A percentile compares a stretch with the other conserved stretches of the same genome.
phyloP scores from a whole-genome alignment of 1,140 invertebrate genomes.

The Drosophila eugracilis region DNA sequence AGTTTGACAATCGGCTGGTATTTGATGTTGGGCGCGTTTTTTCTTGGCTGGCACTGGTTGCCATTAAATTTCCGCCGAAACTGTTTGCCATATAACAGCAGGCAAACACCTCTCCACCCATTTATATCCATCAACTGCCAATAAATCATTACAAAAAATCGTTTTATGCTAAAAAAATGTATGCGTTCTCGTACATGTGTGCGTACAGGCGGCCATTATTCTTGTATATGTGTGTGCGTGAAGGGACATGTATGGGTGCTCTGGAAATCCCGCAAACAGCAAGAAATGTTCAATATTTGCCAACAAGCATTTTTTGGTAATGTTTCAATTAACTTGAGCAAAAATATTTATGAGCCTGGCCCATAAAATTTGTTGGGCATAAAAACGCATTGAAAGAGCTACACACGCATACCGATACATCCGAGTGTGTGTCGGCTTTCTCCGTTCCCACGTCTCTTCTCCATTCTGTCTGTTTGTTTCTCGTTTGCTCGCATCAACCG shows the following conservation, averaged over 20 bases:
- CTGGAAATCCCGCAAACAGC: slow-evolving; percentile 17
- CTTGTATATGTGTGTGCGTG: slow-evolving; percentile 1
- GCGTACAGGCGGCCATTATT: slow-evolving; percentile 42
- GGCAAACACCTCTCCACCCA: slow-evolving; percentile 42
- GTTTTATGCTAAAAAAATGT: slow-evolving; percentile 48
- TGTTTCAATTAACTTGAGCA: slow-evolving; percentile 81
- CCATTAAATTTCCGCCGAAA: slow-evolving; percentile 34
- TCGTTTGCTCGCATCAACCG: slow-evolving; percentile 17
- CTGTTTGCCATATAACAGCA: slow-evolving; percentile 52
- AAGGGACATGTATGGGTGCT: not conserved
- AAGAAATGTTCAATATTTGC: slow-evolving; percentile 74
- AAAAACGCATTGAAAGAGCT: slow-evolving; percentile 59
- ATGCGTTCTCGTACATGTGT: slow-evolving; percentile 28
- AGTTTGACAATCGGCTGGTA: slow-evolving; percentile 21
- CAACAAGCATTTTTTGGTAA: slow-evolving; percentile 77
- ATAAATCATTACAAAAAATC: slow-evolving; percentile 85
- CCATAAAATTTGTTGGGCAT: slow-evolving; percentile 66
- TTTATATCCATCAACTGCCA: slow-evolving; percentile 53
- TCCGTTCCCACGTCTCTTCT: not conserved
- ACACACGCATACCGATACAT: slow-evolving; percentile 4
- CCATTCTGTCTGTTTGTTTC: slow-evolving; percentile 12
- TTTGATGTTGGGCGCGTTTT: slow-evolving; percentile 22
- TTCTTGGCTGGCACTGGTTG: slow-evolving; percentile 2
- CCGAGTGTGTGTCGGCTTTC: not conserved
- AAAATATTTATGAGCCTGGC: slow-evolving; percentile 74